Percentiles rank a stretch among this genome's conserved stretches.
These are phyloP conservation scores for Syngnathus floridae DNA, from an alignment of 2,113 vertebrate genomes.

Conservation along the genomic window DNA sequence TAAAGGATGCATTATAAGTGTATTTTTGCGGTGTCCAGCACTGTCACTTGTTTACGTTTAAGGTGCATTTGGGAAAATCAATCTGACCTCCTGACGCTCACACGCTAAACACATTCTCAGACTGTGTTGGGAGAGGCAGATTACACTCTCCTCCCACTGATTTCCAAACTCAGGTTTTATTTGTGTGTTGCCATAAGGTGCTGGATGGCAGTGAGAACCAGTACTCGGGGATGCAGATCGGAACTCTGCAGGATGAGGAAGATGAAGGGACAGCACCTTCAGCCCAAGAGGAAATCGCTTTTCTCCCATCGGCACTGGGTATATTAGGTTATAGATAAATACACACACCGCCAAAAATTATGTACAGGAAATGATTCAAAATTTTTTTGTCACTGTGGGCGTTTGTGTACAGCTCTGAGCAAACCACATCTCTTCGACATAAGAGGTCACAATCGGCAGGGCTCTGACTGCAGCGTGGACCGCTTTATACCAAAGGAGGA, in stretches of 20 bases:
- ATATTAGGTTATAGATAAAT: slow-evolving; percentile 24
- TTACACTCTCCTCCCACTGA: too few relatives aligned
- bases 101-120: too few relatives aligned
- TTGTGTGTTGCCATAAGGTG: slow-evolving; percentile 70
- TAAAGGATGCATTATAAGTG: not conserved
- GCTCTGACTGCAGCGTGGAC: slow-evolving; percentile 86
- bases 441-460: slow-evolving; percentile 82
- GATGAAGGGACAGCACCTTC: slow-evolving; percentile 73
- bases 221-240: slow-evolving; percentile 84
- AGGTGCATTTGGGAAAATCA: too few relatives aligned
- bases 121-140: too few relatives aligned
- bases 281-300: slow-evolving; percentile 59
- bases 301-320: slow-evolving; percentile 79
- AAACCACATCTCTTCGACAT: slow-evolving; percentile 79
- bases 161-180: not conserved
- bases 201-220: slow-evolving; percentile 87
- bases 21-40: too few relatives aligned
- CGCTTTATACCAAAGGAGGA: slow-evolving; percentile 81
- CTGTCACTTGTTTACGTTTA: too few relatives aligned
- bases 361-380: not conserved
- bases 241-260: slow-evolving; percentile 85
- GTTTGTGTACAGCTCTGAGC: slow-evolving; percentile 74
- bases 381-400: slow-evolving; percentile 10
- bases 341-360: not conserved
- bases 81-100: too few relatives aligned